Percentiles rank a stretch among this genome's conserved stretches.
phyloP scores from a whole-genome alignment of 2,113 vertebrate genomes.

The Brienomyrus longianalis region DNA sequence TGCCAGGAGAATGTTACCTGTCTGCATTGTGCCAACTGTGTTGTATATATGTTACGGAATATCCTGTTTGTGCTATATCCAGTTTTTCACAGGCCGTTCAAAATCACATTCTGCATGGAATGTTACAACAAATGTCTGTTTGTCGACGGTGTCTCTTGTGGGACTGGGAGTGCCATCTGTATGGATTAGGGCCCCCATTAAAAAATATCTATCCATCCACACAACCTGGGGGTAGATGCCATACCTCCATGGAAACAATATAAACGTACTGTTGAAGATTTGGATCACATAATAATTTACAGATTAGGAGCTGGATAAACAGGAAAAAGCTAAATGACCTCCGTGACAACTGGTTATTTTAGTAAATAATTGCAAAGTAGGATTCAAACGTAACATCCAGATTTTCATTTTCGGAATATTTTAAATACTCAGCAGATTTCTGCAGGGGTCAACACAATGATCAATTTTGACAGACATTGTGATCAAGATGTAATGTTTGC shows the following conservation, averaged over 20 bases:
- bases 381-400: not conserved
- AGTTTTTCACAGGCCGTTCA: not conserved
- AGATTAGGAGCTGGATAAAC: not conserved
- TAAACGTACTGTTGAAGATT: not conserved
- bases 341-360: not conserved
- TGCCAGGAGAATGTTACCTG: not conserved
- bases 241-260: conserved; percentile 46
- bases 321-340: not conserved
- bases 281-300: conserved; percentile 1
- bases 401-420: not conserved
- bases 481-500: not conserved
- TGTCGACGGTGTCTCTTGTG: conserved; percentile 36
- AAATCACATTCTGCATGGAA: conserved; percentile 33
- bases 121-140: conserved; percentile 14
- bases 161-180: conserved; percentile 43
- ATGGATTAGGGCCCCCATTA: conserved; percentile 36
- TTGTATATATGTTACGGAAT: not conserved
- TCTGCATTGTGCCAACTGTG: not conserved
- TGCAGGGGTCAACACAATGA: not conserved
- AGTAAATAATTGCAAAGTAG: not conserved
- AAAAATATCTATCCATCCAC: conserved; percentile 39
- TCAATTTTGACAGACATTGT: not conserved
- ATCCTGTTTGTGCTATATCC: not conserved
- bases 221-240: conserved; percentile 37
- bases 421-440: not conserved